Conservation (phyloP, 2,113 vertebrate species). For the Grammomys dolichurus region DNA sequence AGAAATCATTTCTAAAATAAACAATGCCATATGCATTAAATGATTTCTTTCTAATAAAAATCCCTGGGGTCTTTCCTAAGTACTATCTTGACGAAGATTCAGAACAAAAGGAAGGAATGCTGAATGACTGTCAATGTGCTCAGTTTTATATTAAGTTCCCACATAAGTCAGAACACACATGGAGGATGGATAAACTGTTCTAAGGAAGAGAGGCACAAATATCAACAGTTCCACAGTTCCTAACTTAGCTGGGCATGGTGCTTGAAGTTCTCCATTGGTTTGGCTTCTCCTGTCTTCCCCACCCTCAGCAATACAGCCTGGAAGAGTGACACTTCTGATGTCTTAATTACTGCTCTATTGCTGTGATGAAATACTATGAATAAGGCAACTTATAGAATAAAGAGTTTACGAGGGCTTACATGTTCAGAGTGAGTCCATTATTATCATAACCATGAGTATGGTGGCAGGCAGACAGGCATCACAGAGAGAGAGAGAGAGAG, state of each 20-base stretch:
- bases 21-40: constrained; percentile 68
- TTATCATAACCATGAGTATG: neutral
- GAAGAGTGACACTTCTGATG: neutral
- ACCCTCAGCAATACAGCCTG: neutral
- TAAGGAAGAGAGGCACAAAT: neutral
- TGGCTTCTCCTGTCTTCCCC: neutral
- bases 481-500: too few species aligned
- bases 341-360: neutral
- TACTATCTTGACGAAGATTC: constrained; percentile 33
- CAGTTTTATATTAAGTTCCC: neutral
- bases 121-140: neutral
- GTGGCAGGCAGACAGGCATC: neutral
- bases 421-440: neutral
- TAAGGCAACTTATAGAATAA: neutral
- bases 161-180: neutral
- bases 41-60: constrained; percentile 57
- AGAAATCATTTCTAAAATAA: constrained; percentile 66
- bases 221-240: neutral
- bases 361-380: neutral
- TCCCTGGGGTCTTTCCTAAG: constrained; percentile 55
- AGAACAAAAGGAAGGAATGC: constrained; percentile 55
- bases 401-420: neutral
- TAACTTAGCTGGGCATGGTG: neutral
- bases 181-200: constrained; percentile 11
- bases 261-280: neutral